Evolutionary conservation across 1,140 invertebrate species (phyloP).

Genomic region (Lepeophtheirus salmonis): DNA sequence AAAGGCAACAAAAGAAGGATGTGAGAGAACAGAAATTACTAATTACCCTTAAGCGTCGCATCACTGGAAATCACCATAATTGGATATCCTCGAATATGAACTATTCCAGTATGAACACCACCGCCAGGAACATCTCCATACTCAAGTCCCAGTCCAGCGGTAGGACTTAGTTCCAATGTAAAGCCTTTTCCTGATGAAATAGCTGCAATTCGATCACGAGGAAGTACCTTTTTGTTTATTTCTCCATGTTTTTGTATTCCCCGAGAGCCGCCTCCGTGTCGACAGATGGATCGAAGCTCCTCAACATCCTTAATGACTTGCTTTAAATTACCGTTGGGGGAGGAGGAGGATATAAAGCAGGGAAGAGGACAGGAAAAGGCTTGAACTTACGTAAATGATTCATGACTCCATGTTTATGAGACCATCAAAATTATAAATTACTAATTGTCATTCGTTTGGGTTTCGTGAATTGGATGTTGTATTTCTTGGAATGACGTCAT

Average conservation of each 20-base stretch:
- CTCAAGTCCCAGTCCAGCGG: constrained; percentile 19
- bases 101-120: constrained; percentile 21
- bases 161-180: constrained; percentile 14
- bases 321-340: not conserved
- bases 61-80: constrained; percentile 31
- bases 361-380: too few species aligned
- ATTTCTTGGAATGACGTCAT: too few species aligned
- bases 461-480: too few species aligned
- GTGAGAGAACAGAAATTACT: too few species aligned
- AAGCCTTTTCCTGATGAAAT: constrained; percentile 1
- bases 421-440: too few species aligned
- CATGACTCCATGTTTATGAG: too few species aligned
- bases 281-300: not conserved
- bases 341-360: not conserved
- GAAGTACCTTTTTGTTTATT: constrained; percentile 11
- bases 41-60: constrained; percentile 32
- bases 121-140: constrained; percentile 21
- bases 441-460: too few species aligned
- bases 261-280: not conserved
- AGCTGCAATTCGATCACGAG: not conserved
- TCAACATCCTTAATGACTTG: not conserved
- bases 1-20: too few species aligned
- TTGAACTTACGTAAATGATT: too few species aligned
- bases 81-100: constrained; percentile 19
- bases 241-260: not conserved